Base-by-base conservation (phyloP, 2,888 invertebrate species). In the Ephialtes manifestator region DNA sequence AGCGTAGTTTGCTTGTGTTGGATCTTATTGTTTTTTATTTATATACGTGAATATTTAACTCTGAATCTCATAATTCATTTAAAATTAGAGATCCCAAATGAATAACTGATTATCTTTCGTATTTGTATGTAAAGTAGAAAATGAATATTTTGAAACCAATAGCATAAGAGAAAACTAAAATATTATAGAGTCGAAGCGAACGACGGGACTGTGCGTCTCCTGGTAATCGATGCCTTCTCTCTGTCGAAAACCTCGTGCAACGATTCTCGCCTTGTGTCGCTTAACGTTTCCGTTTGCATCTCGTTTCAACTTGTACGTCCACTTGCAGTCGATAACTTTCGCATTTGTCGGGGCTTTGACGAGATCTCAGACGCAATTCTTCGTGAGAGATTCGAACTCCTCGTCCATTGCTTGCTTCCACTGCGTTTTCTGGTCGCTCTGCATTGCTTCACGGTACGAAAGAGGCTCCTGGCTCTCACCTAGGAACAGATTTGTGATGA, bases 341-440 rank as follows among this genome's bases (percentile, higher is more conserved):
- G 4, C 35, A 0, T 39, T 39, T 15, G 11, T 28, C 48, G 84
- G 55, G 18, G 55, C 8, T 13, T 84, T 55, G 39, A 80, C 80
- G 48, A 84, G 24, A 20, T 43, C 67, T 78, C 87, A 87, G n/a
- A 90, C 91, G 60, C 15, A 15, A n/a, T 72, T 72, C 13, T 87
- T 39, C 7, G 8, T 24, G 13, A 67, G 67, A 0, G 20, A 67
- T 13, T 24, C 67, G 43, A 67, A 67, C 18, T 67, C 67, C 20
- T 67, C 67, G 46, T 63, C 13, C 35, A 63, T 63, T 0, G 60
- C 60, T 63, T 15, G 5, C 5, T n/a, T 63, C 60, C 60, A 63
- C 35, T 63, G 0, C 15, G 5, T 18, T 2, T 2, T 15, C 24
- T 15, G 4, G 13, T 5, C 35, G 60, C 65, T 65, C 18, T 65